Evolutionary conservation across 2,888 invertebrate genomes (phyloP), one percentile per base, ranked within the genome.

Genomic region (Cheilosia soror): DNA sequence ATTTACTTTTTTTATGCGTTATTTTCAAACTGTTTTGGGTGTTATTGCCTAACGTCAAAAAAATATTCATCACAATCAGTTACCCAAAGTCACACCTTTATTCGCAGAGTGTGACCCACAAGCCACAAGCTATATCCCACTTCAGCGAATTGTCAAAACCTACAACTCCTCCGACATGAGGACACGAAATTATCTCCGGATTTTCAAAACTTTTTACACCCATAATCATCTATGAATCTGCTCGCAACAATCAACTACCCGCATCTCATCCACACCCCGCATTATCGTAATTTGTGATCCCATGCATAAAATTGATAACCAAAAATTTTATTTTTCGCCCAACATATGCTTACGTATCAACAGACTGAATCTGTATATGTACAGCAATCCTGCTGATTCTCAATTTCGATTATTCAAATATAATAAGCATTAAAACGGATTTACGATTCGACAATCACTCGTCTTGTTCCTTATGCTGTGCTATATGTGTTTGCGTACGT

Each of bases 401-500:
- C 29, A 77, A 66, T 72, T 66, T 82, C 78, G 82, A 78, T 82
- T 78, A 78, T 62, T 72, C 72, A 57, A 78, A 78, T 72, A 72
- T 49, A 82, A 82, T 82, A 82, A 72, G 72, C 78, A 72, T 78
- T 77, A 78, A 78, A 78, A 62, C 20, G 66, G 62, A 71, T 77
- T 82, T 77, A 77, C 77, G 77, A 82, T 53, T 66, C 44, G 29
- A 49, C 71, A 78, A 53, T 40, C 71, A 25, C 53, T 44, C 42
- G n/a, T 51, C 44, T 42, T 63, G 11, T 11, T 11, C 11, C 37
- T 37, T 4, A 11, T 11, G 11, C 11, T 20, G 13, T 7, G 33
- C 11, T 62, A 11, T 40, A 44, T 60, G 33, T 15, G 29, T 33
- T 11, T 13, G 15, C 15, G 15, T 15, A 15, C 51, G 42, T 13